Evolutionary conservation across 2,888 invertebrate genomes (phyloP).

Genomic region (Drosophila neutralis): DNA sequence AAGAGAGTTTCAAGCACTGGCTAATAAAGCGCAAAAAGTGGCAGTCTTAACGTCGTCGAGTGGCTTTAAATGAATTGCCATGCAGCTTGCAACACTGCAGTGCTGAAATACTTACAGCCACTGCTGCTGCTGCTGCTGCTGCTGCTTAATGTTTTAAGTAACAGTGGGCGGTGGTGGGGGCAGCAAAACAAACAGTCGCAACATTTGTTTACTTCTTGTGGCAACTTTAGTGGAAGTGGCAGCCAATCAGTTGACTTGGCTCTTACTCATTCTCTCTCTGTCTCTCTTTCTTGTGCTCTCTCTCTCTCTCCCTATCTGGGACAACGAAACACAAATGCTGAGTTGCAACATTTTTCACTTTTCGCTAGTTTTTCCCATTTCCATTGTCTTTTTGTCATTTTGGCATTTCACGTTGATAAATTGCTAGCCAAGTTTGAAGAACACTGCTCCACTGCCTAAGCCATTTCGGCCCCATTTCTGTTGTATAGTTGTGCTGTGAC

Average conservation of each 20-base stretch:
- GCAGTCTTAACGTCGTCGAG: conserved; percentile 42
- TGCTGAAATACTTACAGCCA: neutral
- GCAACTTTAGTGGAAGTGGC: conserved; percentile 51
- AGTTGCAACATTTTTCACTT: conserved; percentile 71
- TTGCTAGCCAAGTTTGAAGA: conserved; percentile 52
- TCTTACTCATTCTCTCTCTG: conserved; percentile 9
- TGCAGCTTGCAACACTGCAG: conserved; percentile 39
- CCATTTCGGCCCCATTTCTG: neutral
- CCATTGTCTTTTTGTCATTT: conserved; percentile 30
- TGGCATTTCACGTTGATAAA: conserved; percentile 75
- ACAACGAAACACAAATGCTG: conserved; percentile 57
- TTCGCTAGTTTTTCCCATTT: conserved; percentile 26
- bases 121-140: conserved; percentile 12
- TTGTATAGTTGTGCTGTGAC: conserved; percentile 25
- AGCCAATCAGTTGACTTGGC: conserved; percentile 68
- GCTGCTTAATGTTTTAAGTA: conserved; percentile 41
- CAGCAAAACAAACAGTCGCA: conserved; percentile 33
- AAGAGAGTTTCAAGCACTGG: conserved; percentile 15
- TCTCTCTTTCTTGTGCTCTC: neutral
- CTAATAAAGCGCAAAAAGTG: conserved; percentile 38
- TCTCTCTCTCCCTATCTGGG: neutral
- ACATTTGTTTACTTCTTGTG: conserved; percentile 71
- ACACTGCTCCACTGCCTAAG: conserved; percentile 12
- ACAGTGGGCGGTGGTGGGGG: conserved; percentile 16
- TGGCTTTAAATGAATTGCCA: conserved; percentile 61